A percentile compares a stretch with the other conserved stretches of the same genome.
phyloP scores from a whole-genome alignment of 2,113 vertebrate genomes.

The Cairina moschata region DNA sequence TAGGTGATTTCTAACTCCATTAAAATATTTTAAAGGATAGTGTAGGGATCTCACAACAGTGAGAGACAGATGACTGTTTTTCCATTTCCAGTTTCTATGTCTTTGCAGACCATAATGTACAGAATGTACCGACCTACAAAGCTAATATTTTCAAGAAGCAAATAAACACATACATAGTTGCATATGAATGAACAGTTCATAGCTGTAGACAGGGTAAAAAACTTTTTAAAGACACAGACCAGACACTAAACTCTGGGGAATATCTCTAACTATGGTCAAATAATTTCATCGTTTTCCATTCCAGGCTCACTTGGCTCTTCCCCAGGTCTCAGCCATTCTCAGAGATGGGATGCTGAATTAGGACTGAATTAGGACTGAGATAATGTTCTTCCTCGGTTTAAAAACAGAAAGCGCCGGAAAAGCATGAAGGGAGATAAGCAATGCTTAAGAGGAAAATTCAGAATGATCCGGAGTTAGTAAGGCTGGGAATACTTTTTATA shows the following conservation, averaged over 20 bases:
- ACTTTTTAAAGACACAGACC: background rate
- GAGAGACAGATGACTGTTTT: background rate
- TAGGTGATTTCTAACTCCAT: background rate
- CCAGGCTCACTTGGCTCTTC: constrained; percentile 9
- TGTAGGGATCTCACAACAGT: background rate
- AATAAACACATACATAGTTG: constrained; percentile 30
- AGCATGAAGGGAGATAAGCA: constrained; percentile 4
- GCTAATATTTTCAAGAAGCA: background rate
- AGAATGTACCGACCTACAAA: background rate
- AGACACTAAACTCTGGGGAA: background rate
- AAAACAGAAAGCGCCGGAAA: background rate
- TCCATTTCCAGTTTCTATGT: background rate
- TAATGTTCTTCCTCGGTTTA: background rate
- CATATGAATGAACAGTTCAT: constrained; percentile 16
- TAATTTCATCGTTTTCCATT: background rate
- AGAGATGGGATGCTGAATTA: background rate
- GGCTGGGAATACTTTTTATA: constrained; percentile 32
- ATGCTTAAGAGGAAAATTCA: background rate
- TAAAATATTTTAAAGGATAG: background rate
- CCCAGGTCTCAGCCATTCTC: background rate
- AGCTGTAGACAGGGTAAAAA: background rate
- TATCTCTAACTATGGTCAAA: constrained; percentile 27
- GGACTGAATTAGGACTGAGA: background rate
- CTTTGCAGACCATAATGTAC: background rate
- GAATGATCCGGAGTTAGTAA: background rate